phyloP scores from a whole-genome alignment of 1,140 invertebrate genomes.

The Daktulosphaira vitifoliae region DNA sequence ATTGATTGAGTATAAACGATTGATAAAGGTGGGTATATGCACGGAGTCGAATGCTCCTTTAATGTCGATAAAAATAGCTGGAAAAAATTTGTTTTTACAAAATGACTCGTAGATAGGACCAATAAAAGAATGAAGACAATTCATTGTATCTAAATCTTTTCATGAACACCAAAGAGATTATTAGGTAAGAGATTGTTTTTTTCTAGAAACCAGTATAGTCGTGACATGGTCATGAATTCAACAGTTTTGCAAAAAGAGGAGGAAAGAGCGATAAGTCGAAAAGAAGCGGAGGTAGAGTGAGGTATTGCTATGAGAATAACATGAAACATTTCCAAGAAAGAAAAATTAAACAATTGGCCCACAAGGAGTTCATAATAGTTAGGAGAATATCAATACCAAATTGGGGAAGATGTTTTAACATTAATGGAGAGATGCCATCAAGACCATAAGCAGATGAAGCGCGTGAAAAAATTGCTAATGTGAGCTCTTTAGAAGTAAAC shows the following conservation, averaged over 20 bases:
- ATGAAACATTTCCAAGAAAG: not conserved
- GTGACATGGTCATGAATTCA: not conserved
- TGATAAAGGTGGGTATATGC: not conserved
- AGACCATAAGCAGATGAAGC: not conserved
- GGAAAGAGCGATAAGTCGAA: not conserved
- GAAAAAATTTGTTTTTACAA: too few relatives aligned
- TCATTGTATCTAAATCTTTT: not conserved
- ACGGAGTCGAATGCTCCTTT: not conserved
- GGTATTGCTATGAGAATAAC: not conserved
- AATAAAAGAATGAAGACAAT: not conserved
- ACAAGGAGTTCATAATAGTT: not conserved
- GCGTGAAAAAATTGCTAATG: not conserved
- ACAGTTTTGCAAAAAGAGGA: not conserved
- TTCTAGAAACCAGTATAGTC: not conserved
- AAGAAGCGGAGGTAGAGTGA: not conserved
- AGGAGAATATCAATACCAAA: not conserved
- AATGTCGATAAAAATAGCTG: too few relatives aligned
- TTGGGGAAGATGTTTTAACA: not conserved
- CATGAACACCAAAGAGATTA: not conserved
- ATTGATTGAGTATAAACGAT: too few relatives aligned
- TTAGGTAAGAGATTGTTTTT: not conserved
- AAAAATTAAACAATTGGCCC: not conserved
- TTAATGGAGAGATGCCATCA: not conserved
- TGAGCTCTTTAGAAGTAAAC: not conserved
- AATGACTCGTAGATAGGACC: not conserved